Conservation (phyloP, 1,140 invertebrate species). For the Euwallacea fornicatus region DNA sequence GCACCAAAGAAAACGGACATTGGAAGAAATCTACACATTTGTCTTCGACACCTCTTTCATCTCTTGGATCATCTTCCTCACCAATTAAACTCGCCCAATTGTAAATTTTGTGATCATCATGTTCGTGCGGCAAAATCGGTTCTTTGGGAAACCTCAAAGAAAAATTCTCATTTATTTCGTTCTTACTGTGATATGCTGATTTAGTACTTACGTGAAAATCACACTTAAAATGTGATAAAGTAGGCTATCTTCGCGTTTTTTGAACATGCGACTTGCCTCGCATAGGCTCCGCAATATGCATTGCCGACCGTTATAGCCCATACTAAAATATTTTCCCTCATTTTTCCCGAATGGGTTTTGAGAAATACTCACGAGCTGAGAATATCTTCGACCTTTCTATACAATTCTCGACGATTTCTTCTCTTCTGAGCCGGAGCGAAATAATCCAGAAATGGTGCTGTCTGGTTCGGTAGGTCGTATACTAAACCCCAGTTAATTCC, state of each 20-base stretch:
- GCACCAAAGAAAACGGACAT: conserved; percentile 71
- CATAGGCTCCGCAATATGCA: conserved; percentile 61
- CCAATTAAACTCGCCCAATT: conserved; percentile 64
- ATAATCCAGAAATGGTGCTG: conserved; percentile 58
- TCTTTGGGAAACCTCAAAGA: conserved; percentile 59
- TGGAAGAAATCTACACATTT: conserved; percentile 63
- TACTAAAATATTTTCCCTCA: conserved; percentile 20
- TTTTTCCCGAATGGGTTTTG: too few species aligned
- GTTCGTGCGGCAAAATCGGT: conserved; percentile 63
- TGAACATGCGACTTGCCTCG: conserved; percentile 48
- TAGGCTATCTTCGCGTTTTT: conserved; percentile 34
- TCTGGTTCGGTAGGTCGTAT: conserved; percentile 72
- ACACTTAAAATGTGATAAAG: conserved; percentile 29
- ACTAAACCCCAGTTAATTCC: conserved; percentile 76
- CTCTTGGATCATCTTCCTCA: conserved; percentile 49
- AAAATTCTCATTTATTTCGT: too few species aligned
- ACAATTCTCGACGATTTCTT: conserved; percentile 61
- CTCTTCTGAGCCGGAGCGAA: conserved; percentile 51
- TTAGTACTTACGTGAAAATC: conserved; percentile 32
- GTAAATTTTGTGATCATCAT: conserved; percentile 67
- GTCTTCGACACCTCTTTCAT: too few species aligned
- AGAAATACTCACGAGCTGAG: conserved; percentile 66
- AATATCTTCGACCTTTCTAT: conserved; percentile 68
- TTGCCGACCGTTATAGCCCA: conserved; percentile 53
- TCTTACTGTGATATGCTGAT: too few species aligned